Evolutionary conservation across 2,888 invertebrate species (phyloP), one percentile per base, ranked within the genome.

Genomic region (Dynastes hyllus): DNA sequence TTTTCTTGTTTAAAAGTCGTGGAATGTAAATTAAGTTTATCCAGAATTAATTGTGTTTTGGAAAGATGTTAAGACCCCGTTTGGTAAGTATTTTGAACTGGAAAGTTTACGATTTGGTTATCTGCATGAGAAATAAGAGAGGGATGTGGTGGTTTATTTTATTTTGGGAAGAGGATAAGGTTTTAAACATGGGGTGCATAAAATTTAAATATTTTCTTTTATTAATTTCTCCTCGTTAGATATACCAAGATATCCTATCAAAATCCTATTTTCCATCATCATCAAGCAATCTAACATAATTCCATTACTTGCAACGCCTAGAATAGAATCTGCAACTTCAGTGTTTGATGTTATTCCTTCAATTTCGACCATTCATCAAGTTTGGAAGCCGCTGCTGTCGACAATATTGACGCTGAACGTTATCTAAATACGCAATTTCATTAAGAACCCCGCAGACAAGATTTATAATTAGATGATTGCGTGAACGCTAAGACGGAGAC

Each of bases 391-490:
- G 16, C 37, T 8, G 16, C 40, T 37, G 16, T 50, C 29, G 66
- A 45, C 37, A 67, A 58, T 58, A 58, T 22, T 58, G 55, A 58
- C 55, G 22, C 16, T 8, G 22, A 58, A 22, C 22, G 55, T 58
- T 58, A 58, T 67, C 6, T 22, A 40, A 45, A 22, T 37, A 45
- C 22, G 11, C 13, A 22, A 67, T 67, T 67, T 67, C 45, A 67
- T 67, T 67, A 67, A 67, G 45, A 67, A 40, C 40, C 16, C 66
- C 16, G 16, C 45, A 16, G 55, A 45, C 22, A 22, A 40, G 45
- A 67, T 67, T 67, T 67, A 40, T 67, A 67, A 67, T 37, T 45
- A 45, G 40, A 67, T 67, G n/a, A 45, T 40, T 58, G 55, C 22
- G n/a, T 5, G 9, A 6, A 1, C 55, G 22, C 22, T 5, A 16